Evolutionary conservation across 2,113 vertebrate species (phyloP), one percentile per base, ranked within the genome.

Genomic region (Alouatta palliata): DNA sequence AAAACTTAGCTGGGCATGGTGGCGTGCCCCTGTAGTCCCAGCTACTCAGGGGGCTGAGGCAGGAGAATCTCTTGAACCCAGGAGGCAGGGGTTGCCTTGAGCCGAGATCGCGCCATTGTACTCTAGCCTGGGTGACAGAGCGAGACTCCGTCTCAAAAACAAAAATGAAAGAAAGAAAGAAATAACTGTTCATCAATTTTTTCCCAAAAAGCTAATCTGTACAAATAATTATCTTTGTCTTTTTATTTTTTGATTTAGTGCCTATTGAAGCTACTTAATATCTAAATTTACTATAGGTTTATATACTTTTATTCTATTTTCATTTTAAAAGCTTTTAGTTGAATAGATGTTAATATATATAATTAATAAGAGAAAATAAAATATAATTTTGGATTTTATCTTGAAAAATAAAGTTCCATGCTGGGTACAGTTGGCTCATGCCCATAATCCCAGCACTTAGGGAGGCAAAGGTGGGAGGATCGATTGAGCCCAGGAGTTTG

Each of bases 301-400:
- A 68, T 96, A 56, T 84, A 89, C 32, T 82, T 75, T 35, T 81
- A 81, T 81, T 77, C 56, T 35, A 58, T 89, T 97, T 97, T 94
- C 35, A 88, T 91, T 96, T 91, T 70, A 43, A 92, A 87, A 76
- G 8, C 27, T 79, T 88, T 61, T 84, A 90, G 47, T 71, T 56
- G 45, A 97, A 43, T 92, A 71, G n/a, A n/a, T 68, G 61, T 80
- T 92, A 75, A 47, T 66, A 91, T 21, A 3, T 77, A 32, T 79
- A 83, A 79, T 25, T 86, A 66, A 49, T 87, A 91, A 93, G 7
- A 30, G 9, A 40, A 91, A 91, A 88, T 43, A 82, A 87, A 84
- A 87, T 88, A 25, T 61, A 79, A 71, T 87, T 87, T 47, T 87
- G 80, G n/a, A 79, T 90, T 97, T 97, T 94, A 6, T 80, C 16